Evolutionary conservation across 2,797 vertebrate genomes (phyloP).

Genomic region (Philypnodon macrostomus): DNA sequence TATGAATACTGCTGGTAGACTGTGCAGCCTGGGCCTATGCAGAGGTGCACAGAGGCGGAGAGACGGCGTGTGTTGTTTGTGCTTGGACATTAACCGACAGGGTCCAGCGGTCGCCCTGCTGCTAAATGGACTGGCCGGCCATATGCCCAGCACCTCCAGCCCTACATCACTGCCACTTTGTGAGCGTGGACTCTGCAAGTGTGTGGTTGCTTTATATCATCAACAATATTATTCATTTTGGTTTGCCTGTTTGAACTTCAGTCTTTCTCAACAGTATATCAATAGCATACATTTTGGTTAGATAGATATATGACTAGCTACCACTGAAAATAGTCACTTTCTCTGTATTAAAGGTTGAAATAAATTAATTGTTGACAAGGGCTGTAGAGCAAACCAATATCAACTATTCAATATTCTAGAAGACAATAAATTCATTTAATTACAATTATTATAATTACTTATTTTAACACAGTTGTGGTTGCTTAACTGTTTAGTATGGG

Average conservation of each 20-base stretch:
- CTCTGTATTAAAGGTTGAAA: no score
- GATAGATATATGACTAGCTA: no score
- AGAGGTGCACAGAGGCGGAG: conserved; percentile 26
- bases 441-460: no score
- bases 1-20: conserved; percentile 7
- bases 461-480: no score
- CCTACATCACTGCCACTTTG: conserved; percentile 73
- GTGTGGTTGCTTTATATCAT: conserved; percentile 10
- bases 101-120: conserved; percentile 79
- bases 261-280: neutral
- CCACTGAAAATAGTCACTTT: no score
- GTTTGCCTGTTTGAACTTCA: neutral
- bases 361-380: no score
- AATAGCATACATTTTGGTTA: no score
- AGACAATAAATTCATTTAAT: no score
- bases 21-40: no score
- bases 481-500: no score
- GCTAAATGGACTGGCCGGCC: conserved; percentile 81
- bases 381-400: no score
- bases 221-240: conserved; percentile 4
- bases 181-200: conserved; percentile 26
- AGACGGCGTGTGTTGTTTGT: conserved; percentile 56
- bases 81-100: conserved; percentile 80
- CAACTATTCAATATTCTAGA: no score
- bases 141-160: conserved; percentile 77